Evolutionary conservation across 2,888 invertebrate genomes (phyloP).

Genomic region (Tetranychus truncatus): DNA sequence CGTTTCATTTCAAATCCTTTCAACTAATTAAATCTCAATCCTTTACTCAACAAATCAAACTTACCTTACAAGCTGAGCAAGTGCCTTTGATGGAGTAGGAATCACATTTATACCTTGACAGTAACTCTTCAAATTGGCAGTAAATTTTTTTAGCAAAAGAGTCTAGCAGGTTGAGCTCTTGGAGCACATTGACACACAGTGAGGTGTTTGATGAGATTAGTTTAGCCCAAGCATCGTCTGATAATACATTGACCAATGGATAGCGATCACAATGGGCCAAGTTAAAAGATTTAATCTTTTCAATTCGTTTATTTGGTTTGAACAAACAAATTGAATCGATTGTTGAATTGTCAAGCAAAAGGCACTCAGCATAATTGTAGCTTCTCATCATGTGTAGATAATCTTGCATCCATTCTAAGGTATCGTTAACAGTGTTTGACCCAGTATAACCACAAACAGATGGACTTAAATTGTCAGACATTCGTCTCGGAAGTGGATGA

Average conservation of each 20-base stretch:
- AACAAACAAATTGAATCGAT: not conserved
- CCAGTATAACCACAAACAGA: not conserved
- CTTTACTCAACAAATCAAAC: not conserved
- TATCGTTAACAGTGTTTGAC: not conserved
- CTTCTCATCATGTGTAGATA: conserved; percentile 6
- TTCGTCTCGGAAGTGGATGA: not conserved
- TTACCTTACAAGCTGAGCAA: conserved; percentile 9
- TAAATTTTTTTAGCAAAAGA: not conserved
- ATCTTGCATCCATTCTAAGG: conserved; percentile 2
- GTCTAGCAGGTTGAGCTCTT: not conserved
- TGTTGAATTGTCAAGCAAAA: conserved; percentile 3
- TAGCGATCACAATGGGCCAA: conserved; percentile 3
- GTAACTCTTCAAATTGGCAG: conserved; percentile 8
- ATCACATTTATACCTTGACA: conserved; percentile 8
- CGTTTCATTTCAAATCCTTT: not conserved
- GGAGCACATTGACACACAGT: not conserved
- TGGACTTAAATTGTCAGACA: conserved; percentile 7
- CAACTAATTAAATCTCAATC: too few species aligned
- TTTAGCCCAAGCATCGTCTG: conserved; percentile 8
- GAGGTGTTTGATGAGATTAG: not conserved
- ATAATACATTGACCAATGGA: not conserved
- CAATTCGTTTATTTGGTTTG: not conserved
- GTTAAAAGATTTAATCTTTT: not conserved
- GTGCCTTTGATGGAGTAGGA: conserved; percentile 1
- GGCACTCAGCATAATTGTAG: conserved; percentile 5